Base-by-base conservation (phyloP, 1,140 invertebrate species). In the Cephus cinctus region DNA sequence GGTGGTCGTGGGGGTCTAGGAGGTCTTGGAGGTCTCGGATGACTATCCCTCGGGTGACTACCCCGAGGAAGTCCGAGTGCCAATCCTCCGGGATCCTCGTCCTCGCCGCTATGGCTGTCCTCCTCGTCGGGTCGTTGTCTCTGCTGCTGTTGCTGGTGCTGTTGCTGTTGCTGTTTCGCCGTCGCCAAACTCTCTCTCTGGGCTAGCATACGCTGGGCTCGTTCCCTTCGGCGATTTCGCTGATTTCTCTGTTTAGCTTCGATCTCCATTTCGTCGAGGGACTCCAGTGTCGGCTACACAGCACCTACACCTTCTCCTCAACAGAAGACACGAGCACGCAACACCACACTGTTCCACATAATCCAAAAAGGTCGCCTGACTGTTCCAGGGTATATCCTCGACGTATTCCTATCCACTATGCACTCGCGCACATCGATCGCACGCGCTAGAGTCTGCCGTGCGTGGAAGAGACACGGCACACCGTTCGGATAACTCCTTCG, bases 161-260 rank as follows among this genome's bases (percentile, higher is more conserved):
- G 62, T 40, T 66, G 61, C 44, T 66, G 65, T 47, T 72, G 67
- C 46, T 76, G 69, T 61, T 72, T 75, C 43, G 70, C 71, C 73
- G 77, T 81, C 67, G 79, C 78, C 72, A 81, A 79, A 69, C 80
- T 83, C 78, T 86, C 84, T 75, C 86, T 82, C 78, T 86, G 83
- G 69, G 87, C 88, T 80, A 89, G 83, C 83, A 90, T 87, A 74
- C 88, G 87, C 81, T 89, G 87, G 59, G 88, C 88, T 70, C 89
- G 83, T 78, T 91, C 89, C 75, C 88, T 84, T 67, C 89, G 83
- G 69, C 87, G 84, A 70, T 90, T 91, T 76, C 89, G 85, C 78
- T 91, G 88, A 70, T 81, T 83, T 53, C 75, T 73, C 70, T 87
- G 86, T 70, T 88, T 86, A 79, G 89, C 86, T 78, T 86, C 83